These are phyloP conservation scores for Cliona cf. orientalis DNA, from an alignment of 37 sponge, comb jelly and placozoan genomes.

Conservation along the genomic window DNA sequence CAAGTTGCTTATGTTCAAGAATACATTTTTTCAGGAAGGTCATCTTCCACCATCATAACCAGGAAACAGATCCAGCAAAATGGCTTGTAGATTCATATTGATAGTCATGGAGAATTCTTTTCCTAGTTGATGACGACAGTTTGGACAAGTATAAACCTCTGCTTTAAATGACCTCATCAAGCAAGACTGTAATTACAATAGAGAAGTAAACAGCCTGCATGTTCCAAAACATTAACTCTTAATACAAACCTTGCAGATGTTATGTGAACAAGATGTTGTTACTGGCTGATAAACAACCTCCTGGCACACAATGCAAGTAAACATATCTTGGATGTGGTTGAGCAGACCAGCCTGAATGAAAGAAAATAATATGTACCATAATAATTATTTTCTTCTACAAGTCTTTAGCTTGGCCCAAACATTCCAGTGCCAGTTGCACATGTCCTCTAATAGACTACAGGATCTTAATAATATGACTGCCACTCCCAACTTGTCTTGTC, in stretches of 20 bases:
- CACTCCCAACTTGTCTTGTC: too few relatives aligned
- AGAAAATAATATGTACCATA: too few relatives aligned
- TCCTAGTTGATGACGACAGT: conserved; percentile 72
- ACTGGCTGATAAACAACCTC: conserved; percentile 88
- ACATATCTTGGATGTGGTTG: conserved; percentile 67
- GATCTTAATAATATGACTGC: background rate
- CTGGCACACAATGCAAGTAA: conserved; percentile 87
- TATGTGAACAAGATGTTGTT: conserved; percentile 82
- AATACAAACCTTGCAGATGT: conserved; percentile 72
- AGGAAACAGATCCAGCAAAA: conserved; percentile 78
- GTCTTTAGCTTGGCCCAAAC: too few relatives aligned
- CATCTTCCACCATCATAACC: conserved; percentile 88
- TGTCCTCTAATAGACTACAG: background rate
- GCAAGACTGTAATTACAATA: conserved; percentile 41
- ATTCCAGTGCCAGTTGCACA: background rate
- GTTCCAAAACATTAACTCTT: background rate
- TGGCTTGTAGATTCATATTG: conserved; percentile 59
- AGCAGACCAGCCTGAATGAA: conserved; percentile 76
- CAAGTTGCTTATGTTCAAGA: too few relatives aligned
- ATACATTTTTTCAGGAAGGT: background rate
- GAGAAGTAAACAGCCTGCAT: background rate
- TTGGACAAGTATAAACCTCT: conserved; percentile 80
- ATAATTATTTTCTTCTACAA: too few relatives aligned
- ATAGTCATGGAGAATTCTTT: conserved; percentile 45
- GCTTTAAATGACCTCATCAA: conserved; percentile 81